Evolutionary conservation across 2,888 invertebrate genomes (phyloP).

Genomic region (Rhaphigaster nebulosa): DNA sequence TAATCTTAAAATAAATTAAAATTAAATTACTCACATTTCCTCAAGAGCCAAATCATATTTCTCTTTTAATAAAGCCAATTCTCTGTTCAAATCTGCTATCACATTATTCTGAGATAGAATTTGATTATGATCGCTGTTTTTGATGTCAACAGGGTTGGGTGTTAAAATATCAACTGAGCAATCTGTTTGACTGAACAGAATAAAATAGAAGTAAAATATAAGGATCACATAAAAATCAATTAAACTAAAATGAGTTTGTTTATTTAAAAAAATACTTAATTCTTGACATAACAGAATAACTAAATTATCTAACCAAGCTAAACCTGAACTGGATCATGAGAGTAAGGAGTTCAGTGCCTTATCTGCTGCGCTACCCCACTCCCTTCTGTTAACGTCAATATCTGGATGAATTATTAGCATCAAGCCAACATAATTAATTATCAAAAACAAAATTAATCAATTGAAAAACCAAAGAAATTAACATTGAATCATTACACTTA

Average conservation of each 20-base stretch:
- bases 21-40: slow-evolving; percentile 15
- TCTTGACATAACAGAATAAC: no score
- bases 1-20: not conserved
- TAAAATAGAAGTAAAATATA: not conserved
- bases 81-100: not conserved
- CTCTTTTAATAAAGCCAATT: not conserved
- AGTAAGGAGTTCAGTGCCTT: no score
- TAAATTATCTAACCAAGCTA: no score
- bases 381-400: no score
- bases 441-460: no score
- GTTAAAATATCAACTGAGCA: not conserved
- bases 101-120: not conserved
- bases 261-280: not conserved
- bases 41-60: slow-evolving; percentile 20
- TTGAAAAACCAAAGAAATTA: no score
- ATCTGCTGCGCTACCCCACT: no score
- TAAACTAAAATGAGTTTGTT: not conserved
- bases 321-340: no score
- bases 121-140: not conserved
- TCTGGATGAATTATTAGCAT: no score
- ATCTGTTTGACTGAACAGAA: not conserved
- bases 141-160: not conserved
- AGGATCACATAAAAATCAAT: not conserved
- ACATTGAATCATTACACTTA: no score
- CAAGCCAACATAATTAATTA: no score